These are phyloP conservation scores for Choloepus didactylus DNA, from an alignment of 2,797 vertebrate species.

Conservation along the genomic window DNA sequence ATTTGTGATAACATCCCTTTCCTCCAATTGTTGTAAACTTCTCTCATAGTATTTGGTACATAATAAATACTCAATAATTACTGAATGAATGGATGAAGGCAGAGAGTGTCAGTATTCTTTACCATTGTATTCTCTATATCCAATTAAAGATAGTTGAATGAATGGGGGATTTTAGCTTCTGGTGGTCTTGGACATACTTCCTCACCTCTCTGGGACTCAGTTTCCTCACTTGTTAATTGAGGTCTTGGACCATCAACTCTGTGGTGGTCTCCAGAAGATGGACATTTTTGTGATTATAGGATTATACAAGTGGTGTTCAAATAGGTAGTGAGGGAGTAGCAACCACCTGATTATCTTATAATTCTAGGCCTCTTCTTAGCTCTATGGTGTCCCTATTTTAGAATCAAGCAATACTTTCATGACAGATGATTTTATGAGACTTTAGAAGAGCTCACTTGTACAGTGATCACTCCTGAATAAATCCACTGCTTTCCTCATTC, in stretches of 20 bases:
- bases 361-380: slow-evolving; percentile 1
- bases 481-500: slow-evolving; percentile 11
- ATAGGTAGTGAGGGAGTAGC: neutral
- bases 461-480: slow-evolving; percentile 42
- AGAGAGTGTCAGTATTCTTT: neutral
- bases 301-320: neutral
- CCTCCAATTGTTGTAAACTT: neutral
- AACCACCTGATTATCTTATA: neutral
- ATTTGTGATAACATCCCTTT: slow-evolving; percentile 17
- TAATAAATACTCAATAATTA: neutral
- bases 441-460: neutral
- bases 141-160: slow-evolving; percentile 34
- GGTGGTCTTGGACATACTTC: neutral
- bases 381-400: neutral
- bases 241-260: neutral
- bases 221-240: slow-evolving; percentile 33
- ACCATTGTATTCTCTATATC: neutral
- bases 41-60: neutral
- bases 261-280: neutral
- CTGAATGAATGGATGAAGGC: slow-evolving; percentile 10
- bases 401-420: slow-evolving; percentile 28
- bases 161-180: neutral
- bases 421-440: neutral
- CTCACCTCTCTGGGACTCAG: neutral
- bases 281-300: slow-evolving; percentile 33